Evolutionary conservation across 1,140 invertebrate genomes (phyloP).

Genomic region (Aphelinus certus): DNA sequence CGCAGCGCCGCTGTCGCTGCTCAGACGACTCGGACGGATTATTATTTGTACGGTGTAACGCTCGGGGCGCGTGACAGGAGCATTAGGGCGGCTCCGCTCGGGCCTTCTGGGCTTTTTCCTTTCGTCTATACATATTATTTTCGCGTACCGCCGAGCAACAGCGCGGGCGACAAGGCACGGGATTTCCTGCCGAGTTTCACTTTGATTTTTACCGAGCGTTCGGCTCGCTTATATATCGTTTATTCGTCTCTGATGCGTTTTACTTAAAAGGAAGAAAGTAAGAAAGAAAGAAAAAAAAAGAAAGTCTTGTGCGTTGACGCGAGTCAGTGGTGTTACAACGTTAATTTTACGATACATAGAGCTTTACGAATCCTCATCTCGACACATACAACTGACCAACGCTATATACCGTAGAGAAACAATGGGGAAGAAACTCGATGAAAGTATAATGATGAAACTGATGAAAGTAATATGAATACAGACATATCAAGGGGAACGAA

Average conservation of each 20-base stretch:
- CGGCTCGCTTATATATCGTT: background rate
- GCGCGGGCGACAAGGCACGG: background rate
- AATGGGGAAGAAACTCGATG: background rate
- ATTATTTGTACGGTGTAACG: background rate
- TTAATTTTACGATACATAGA: no score
- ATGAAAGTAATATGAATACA: background rate
- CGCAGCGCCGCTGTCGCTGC: background rate
- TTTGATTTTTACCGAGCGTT: no score
- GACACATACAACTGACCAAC: conserved; percentile 7
- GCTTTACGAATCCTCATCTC: background rate
- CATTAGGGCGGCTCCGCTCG: background rate
- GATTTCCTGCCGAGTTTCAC: no score
- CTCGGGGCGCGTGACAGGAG: background rate
- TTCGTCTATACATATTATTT: background rate
- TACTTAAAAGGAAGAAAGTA: background rate
- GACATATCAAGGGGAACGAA: conserved; percentile 7
- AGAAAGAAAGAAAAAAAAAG: background rate
- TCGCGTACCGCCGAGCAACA: background rate
- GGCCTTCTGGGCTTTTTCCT: conserved; percentile 9
- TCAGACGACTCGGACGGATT: conserved; percentile 13
- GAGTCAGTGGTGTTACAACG: no score
- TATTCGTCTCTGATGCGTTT: background rate
- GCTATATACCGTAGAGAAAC: background rate
- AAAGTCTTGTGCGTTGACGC: background rate
- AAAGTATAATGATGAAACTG: conserved; percentile 3